Base-by-base conservation (phyloP, 1,140 invertebrate genomes). In the Euwallacea fornicatus region DNA sequence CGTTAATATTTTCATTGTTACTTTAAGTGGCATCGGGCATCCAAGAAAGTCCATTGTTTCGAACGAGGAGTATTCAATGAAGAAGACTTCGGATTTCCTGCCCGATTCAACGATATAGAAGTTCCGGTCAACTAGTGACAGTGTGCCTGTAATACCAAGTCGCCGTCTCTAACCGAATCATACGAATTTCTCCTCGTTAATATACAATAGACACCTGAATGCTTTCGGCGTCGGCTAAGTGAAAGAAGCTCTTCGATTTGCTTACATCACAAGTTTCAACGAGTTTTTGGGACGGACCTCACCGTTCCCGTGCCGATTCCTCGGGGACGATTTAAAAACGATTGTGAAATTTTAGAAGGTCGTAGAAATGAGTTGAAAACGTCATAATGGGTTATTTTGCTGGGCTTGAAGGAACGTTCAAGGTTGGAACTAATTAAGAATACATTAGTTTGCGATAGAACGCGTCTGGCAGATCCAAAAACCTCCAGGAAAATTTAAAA, bases 61-160 rank as follows among this genome's bases (percentile, higher is more conserved):
- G 60, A 68, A 47, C 21, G 15, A 68, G 55, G n/a, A 50, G 56
- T 66, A 58, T 44, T 66, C 41, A 46, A 66, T 68, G 50, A 55
- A 33, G 46, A 61, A 68, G 44, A 50, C n/a, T 68, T 68, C 66
- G 66, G 58, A 60, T 60, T 68, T 68, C 66, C 66, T 68, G 66
- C 44, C 42, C 42, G 66, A 68, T 68, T 60, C 42, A 68, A 68
- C 47, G 66, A 68, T 68, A 66, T 60, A 60, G 56, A 9, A 60
- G 66, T 68, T 68, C 66, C 66, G 66, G 55, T 68, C 66, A 68
- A 68, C 66, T 68, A 68, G 66, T 68, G 66, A 68, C 66, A 68
- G 50, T 68, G 66, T 68, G 66, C 66, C 16, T 68, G 66, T 42
- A 68, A 68, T 68, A 68, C 66, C 47, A 68, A 68, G 55, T 66